Evolutionary conservation across 2,797 vertebrate genomes (phyloP).

Genomic region (Malacoraja senta): DNA sequence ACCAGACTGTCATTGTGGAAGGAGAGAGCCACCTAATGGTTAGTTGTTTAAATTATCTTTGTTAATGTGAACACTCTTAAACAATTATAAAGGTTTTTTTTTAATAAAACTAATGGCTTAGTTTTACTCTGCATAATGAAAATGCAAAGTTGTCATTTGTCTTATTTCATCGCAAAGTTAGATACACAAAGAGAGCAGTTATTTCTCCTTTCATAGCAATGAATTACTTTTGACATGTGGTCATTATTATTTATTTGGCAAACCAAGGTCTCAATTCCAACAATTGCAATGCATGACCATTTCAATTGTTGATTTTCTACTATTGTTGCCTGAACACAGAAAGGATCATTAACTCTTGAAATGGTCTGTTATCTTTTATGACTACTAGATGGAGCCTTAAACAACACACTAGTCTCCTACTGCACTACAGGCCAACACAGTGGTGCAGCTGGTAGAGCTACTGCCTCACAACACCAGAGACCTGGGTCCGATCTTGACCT

Average conservation of each 20-base stretch:
- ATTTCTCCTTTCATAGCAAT: background rate
- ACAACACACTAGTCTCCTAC: background rate
- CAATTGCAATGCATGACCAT: background rate
- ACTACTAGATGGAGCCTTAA: background rate
- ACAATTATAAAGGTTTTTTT: background rate
- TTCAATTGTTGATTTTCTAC: background rate
- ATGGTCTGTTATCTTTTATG: background rate
- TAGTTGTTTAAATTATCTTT: background rate
- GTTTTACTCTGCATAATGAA: background rate
- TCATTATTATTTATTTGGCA: background rate
- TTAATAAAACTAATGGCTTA: background rate
- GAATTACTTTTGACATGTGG: background rate
- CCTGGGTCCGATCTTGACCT: too few relatives aligned
- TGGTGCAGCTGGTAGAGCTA: too few relatives aligned
- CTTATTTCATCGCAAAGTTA: background rate
- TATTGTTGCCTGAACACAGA: background rate
- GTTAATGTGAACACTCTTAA: background rate
- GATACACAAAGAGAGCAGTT: background rate
- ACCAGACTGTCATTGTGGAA: slow-evolving; percentile 6
- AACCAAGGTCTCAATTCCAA: background rate
- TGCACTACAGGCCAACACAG: background rate
- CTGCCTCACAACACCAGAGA: too few relatives aligned
- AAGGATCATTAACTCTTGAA: background rate
- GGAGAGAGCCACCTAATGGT: slow-evolving; percentile 30
- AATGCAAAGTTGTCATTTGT: background rate